Evolutionary conservation across 1,140 invertebrate genomes (phyloP), one percentile per base, ranked within the genome.

Genomic region (Trichonephila clavata): DNA sequence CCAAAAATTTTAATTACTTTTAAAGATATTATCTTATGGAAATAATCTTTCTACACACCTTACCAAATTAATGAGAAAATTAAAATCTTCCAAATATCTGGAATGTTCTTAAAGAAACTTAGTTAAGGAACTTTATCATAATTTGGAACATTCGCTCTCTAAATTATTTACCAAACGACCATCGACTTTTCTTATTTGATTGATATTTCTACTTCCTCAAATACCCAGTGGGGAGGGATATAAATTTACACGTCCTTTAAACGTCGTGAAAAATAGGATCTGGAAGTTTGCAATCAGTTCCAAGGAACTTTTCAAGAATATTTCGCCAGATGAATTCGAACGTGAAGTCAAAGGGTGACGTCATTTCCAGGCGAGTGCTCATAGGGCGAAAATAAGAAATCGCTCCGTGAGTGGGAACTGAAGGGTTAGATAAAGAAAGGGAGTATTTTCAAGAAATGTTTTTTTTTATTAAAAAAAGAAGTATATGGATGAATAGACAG

Each of bases 311-410:
- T 83, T 21, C 20, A 83, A 83, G 21, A 83, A 83, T 57, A 83
- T 83, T 83, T 83, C 50, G 81, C 50, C 81, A 83, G 39, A 39
- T 83, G 81, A 21, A 43, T 27, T 59, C 81, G 81, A 83, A 83
- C 50, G 7, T 83, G 81, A 83, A 39, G 81, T 83, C 43, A 83
- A 81, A 57, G 21, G 8, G 81, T 83, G 81, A 83, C 81, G 81
- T 83, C 81, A 83, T 83, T 59, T 83, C 20, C 39, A 83, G 50
- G 2, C 81, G 39, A 83, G 21, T 59, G 43, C 20, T 39, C 18
- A 83, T 50, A 50, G 43, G 50, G 14, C 8, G 81, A 83, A 77
- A 50, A 32, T 77, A 77, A 77, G 68, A 77, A 77, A 77, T 77
- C 13, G 68, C 27, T 77, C 14, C 68, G 68, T 77, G 68, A 77